Percentiles rank a stretch among this genome's conserved stretches.
phyloP scores from a whole-genome alignment of 1,140 invertebrate species.

The Apis dorsata region DNA sequence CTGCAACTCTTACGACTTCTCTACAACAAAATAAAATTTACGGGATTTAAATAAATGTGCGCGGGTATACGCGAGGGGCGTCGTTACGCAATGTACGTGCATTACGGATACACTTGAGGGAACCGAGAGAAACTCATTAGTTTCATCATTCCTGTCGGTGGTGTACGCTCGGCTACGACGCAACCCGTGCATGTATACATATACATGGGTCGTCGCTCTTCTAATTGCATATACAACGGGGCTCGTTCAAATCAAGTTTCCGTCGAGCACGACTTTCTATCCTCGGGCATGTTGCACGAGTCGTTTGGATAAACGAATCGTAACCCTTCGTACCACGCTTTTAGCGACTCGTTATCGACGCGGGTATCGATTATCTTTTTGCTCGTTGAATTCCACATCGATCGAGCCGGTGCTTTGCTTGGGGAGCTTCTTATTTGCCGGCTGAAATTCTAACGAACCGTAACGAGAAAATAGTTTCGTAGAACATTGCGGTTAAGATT shows the following conservation, averaged over 20 bases:
- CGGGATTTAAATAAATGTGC: slow-evolving; percentile 42
- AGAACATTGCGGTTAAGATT: not conserved
- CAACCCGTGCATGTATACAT: slow-evolving; percentile 12
- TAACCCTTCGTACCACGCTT: slow-evolving; percentile 23
- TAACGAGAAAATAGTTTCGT: slow-evolving; percentile 2
- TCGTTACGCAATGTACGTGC: slow-evolving; percentile 52
- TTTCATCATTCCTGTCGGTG: slow-evolving; percentile 52
- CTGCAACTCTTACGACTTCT: too few relatives aligned
- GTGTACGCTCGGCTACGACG: slow-evolving; percentile 26
- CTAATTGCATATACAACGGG: slow-evolving; percentile 62
- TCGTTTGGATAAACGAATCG: slow-evolving; percentile 29
- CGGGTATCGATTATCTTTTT: slow-evolving; percentile 40
- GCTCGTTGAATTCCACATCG: slow-evolving; percentile 20
- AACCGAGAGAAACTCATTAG: slow-evolving; percentile 59
- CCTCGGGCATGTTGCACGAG: slow-evolving; percentile 34
- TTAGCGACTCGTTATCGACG: slow-evolving; percentile 43
- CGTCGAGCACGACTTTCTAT: slow-evolving; percentile 53
- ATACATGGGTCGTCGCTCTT: slow-evolving; percentile 53
- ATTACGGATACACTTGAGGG: slow-evolving; percentile 53
- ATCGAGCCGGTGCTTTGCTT: slow-evolving; percentile 1
- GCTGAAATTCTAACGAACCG: slow-evolving; percentile 20
- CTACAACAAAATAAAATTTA: slow-evolving; percentile 21
- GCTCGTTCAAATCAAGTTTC: slow-evolving; percentile 61
- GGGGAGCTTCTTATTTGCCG: slow-evolving; percentile 4
- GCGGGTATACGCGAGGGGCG: not conserved